phyloP scores from a whole-genome alignment of 2,888 invertebrate genomes.

The Xanthorhoe designata region DNA sequence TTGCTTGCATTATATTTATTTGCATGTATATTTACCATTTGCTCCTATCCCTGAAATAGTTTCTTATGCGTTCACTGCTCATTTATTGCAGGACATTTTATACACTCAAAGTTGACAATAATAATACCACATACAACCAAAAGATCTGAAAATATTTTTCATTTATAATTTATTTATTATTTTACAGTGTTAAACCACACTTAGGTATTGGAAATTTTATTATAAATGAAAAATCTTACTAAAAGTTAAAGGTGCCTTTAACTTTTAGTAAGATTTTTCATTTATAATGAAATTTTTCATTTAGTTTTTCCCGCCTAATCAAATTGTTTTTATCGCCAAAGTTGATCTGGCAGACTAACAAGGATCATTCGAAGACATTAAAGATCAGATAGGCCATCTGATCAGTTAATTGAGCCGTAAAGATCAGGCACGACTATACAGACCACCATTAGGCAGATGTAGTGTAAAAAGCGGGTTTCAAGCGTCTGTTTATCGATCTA shows the following conservation, averaged over 20 bases:
- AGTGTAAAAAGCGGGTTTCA: slow-evolving; percentile 7
- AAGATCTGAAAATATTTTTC: slow-evolving; percentile 5
- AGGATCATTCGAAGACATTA: slow-evolving; percentile 38
- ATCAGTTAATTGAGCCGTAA: slow-evolving; percentile 41
- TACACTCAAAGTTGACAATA: background rate
- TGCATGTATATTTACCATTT: background rate
- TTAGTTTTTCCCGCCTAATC: slow-evolving; percentile 18
- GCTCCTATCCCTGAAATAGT: background rate
- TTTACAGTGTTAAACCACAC: no score
- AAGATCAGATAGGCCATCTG: slow-evolving; percentile 31
- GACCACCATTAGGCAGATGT: slow-evolving; percentile 8
- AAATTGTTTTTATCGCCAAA: slow-evolving; percentile 20
- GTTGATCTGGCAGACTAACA: slow-evolving; percentile 34
- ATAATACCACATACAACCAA: background rate
- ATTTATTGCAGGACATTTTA: no score
- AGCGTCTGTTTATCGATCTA: background rate
- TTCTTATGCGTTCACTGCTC: no score
- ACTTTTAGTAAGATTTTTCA: no score
- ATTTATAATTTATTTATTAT: no score
- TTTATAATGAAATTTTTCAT: slow-evolving; percentile 18
- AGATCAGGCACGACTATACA: slow-evolving; percentile 28
- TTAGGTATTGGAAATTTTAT: no score
- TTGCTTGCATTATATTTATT: no score
- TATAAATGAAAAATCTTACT: no score
- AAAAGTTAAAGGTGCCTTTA: no score